These are phyloP conservation scores for Leptestheria dahalacensis DNA, from an alignment of 1,140 invertebrate species.

Conservation along the genomic window DNA sequence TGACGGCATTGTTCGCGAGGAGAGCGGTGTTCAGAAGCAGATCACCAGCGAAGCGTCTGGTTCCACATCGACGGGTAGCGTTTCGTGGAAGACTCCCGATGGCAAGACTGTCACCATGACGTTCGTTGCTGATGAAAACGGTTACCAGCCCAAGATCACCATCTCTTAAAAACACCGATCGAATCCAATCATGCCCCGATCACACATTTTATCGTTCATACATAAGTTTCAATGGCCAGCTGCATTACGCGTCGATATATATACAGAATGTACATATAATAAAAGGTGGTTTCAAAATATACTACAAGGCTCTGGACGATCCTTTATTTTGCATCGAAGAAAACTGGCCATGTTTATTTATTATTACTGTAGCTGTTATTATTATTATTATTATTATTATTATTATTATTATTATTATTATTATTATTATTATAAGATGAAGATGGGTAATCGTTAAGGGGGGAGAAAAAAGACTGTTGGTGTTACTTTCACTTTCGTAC, in stretches of 20 bases:
- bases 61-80: constrained; percentile 31
- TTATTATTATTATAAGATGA: not conserved
- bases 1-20: constrained; percentile 13
- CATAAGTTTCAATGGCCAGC: too few species aligned
- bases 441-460: not conserved
- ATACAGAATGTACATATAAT: too few species aligned
- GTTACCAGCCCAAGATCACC: constrained; percentile 28
- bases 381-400: not conserved
- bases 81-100: constrained; percentile 28
- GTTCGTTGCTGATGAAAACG: constrained; percentile 32
- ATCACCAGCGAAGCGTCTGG: constrained; percentile 33
- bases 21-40: constrained; percentile 15
- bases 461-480: too few species aligned
- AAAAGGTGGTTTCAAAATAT: too few species aligned
- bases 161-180: constrained; percentile 11
- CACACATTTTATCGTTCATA: too few species aligned
- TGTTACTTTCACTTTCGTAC: too few species aligned
- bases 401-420: not conserved
- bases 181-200: not conserved
- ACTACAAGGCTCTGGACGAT: too few species aligned
- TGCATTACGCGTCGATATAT: too few species aligned
- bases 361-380: not conserved
- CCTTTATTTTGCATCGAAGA: too few species aligned
- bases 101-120: constrained; percentile 29
- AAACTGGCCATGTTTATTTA: not conserved